These are phyloP conservation scores for Malacoctenus gilli DNA, from an alignment of 2,797 vertebrate species.

Conservation along the genomic window DNA sequence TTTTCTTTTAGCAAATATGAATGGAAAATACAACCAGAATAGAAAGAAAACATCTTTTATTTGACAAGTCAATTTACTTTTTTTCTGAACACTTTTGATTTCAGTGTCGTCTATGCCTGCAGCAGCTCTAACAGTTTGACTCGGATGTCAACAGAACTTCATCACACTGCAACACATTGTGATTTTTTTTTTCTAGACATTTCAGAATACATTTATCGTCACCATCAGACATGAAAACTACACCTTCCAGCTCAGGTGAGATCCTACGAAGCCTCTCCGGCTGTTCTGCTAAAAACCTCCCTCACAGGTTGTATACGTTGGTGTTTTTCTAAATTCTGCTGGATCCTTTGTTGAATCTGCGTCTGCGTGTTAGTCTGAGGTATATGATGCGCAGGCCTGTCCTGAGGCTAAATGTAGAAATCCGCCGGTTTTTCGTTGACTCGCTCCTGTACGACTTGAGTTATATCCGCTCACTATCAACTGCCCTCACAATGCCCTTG, in stretches of 20 bases:
- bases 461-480: slow-evolving; percentile 14
- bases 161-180: slow-evolving; percentile 67
- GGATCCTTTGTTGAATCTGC: slow-evolving; percentile 19
- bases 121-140: slow-evolving; percentile 56
- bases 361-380: slow-evolving; percentile 68
- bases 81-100: slow-evolving; percentile 59
- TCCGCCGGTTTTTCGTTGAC: slow-evolving; percentile 12
- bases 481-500: slow-evolving; percentile 35
- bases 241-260: slow-evolving; percentile 37
- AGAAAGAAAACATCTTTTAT: slow-evolving; percentile 71
- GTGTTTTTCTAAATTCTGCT: slow-evolving; percentile 4
- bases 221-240: slow-evolving; percentile 40
- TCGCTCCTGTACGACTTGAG: slow-evolving; percentile 7
- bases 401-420: slow-evolving; percentile 70
- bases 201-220: slow-evolving; percentile 63
- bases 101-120: slow-evolving; percentile 42
- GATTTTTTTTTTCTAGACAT: slow-evolving; percentile 57
- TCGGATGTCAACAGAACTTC: slow-evolving; percentile 60
- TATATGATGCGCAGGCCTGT: slow-evolving; percentile 70
- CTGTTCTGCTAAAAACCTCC: slow-evolving; percentile 16
- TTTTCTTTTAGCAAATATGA: slow-evolving; percentile 9
- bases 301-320: slow-evolving; percentile 10
- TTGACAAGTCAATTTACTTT: slow-evolving; percentile 62
- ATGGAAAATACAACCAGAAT: slow-evolving; percentile 62
- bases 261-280: slow-evolving; percentile 13